Evolutionary conservation across 35 echinoderm and acorn worm genomes (phyloP), one percentile per base, ranked within the genome.

Genomic region (Diadema setosum): DNA sequence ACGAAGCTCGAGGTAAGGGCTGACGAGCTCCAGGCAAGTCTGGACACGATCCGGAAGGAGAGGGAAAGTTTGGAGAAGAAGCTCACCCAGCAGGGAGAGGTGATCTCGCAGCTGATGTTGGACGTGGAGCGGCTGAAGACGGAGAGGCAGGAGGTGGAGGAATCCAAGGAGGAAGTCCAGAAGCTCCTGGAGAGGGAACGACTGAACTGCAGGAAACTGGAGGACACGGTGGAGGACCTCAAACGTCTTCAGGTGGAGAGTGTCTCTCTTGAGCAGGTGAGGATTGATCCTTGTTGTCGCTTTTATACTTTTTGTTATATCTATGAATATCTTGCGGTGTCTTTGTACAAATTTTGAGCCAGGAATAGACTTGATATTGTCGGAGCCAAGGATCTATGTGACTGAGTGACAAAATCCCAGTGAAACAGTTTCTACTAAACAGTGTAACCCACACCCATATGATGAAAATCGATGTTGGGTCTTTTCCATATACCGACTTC

Each of bases 161-260:
- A 80, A 67, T 42, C 36, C 4, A 85, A 76, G 82, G 81, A 90
- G 41, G 45, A 43, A 6, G n/a, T 89, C 31, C 46, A 81, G n/a
- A 70, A 85, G 41, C 29, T 75, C 0, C 26, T 85, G 0, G 82
- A 94, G 11, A 69, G 63, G 57, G 83, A 90, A 74, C 82, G 78
- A 33, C 39, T 59, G 58, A 87, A 42, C 21, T 82, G 65, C 3
- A 93, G 48, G 26, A 57, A 81, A 25, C 34, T 97, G 40, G 91
- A 97, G 83, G 78, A 65, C 23, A 84, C 76, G 2, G 29, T 94
- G 52, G 92, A 94, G 41, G 92, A 94, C 27, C 48, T 89, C 1
- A 89, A 55, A 43, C 75, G 83, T 34, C 33, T 84, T 41, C 82
- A 89, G 17, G 87, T 90, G 39, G 92, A 94, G 49, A 97, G 61